Evolutionary conservation across 2,797 vertebrate species (phyloP).

Genomic region (Hydrophis major): DNA sequence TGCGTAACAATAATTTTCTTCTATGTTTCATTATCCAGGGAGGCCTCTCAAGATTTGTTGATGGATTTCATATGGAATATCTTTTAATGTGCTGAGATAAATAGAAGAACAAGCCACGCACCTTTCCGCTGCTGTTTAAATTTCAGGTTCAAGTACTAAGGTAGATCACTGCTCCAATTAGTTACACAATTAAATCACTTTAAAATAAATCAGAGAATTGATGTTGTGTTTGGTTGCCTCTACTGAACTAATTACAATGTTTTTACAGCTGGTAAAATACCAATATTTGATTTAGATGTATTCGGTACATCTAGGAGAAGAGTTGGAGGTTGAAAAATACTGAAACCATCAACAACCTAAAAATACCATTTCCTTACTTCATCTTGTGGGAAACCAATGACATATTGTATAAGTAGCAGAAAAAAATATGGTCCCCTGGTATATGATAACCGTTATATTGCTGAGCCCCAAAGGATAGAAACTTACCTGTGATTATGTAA

Average conservation of each 20-base stretch:
- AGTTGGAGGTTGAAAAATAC: neutral
- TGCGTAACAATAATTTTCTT: neutral
- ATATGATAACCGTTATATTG: no score
- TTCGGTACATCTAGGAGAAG: neutral
- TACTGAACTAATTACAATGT: neutral
- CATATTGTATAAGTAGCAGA: neutral
- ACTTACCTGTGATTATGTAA: neutral
- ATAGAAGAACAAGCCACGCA: neutral
- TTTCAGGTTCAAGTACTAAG: conserved; percentile 1
- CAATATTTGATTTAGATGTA: neutral
- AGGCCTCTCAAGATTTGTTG: neutral
- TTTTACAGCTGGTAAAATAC: neutral
- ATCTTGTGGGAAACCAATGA: neutral
- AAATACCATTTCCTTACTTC: neutral
- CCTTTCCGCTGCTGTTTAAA: neutral
- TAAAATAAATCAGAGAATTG: neutral
- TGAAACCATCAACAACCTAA: neutral
- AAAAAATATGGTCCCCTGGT: neutral
- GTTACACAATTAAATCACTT: neutral
- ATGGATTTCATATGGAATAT: neutral
- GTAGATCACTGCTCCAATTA: neutral
- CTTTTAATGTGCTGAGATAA: conserved; percentile 5
- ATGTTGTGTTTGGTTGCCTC: neutral
- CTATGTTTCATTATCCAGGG: neutral
- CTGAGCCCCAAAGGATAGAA: neutral